phyloP scores from a whole-genome alignment of 2,797 vertebrate species.

The Aldrovandia affinis region DNA sequence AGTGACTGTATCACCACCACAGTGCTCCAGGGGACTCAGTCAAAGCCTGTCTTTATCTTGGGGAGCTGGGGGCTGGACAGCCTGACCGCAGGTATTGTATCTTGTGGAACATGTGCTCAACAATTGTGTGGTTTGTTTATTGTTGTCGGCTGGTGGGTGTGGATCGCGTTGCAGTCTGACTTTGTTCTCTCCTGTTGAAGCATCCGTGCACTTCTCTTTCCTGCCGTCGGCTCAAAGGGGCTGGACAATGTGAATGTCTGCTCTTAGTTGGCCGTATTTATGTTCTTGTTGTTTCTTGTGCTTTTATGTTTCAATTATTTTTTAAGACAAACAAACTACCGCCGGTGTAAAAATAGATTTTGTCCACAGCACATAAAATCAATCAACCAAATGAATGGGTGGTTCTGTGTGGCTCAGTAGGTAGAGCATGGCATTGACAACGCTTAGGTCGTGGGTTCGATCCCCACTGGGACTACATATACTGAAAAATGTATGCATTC shows the following conservation, averaged over 20 bases:
- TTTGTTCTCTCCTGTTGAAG: conserved; percentile 8
- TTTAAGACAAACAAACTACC: not conserved
- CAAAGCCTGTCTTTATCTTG: conserved; percentile 22
- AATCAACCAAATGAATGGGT: not conserved
- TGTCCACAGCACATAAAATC: not conserved
- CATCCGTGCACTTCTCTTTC: conserved; percentile 1
- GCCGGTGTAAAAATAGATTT: not conserved
- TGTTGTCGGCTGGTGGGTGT: not conserved
- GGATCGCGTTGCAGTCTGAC: conserved; percentile 2
- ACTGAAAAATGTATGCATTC: no score
- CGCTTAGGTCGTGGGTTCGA: no score
- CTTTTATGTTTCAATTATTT: not conserved
- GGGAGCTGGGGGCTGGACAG: conserved; percentile 9
- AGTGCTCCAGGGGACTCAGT: conserved; percentile 11
- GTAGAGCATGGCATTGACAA: no score
- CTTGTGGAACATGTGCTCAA: not conserved
- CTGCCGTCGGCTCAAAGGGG: not conserved
- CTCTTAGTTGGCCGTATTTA: not conserved
- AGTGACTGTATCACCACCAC: not conserved
- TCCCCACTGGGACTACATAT: no score
- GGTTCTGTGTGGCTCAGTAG: no score
- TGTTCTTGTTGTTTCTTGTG: conserved; percentile 1
- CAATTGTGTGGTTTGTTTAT: conserved; percentile 11
- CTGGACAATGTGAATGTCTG: not conserved
- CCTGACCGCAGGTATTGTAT: conserved; percentile 14